Evolutionary conservation across 2,797 vertebrate genomes (phyloP), one percentile per base, ranked within the genome.

Genomic region (Sebastes oblongus): DNA sequence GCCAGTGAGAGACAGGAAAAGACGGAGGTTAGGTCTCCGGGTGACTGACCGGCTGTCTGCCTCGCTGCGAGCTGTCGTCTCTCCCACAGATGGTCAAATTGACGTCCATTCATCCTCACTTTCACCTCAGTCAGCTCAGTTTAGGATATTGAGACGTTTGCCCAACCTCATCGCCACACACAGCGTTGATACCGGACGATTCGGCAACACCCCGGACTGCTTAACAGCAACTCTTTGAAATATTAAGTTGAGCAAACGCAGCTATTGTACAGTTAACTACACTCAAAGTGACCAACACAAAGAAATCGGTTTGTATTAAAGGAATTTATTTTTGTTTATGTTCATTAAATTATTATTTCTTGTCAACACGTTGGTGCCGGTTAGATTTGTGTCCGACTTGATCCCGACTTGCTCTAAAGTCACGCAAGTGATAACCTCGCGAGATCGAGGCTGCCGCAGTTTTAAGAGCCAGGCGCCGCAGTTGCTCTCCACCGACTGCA

Each of bases 1-100:
- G 77, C 71, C 18, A 42, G 55, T 22, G 66, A 65, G 72, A 81
- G 74, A 79, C 61, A 66, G 72, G 16, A 22, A 62, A 69, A 79
- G 77, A 77, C 24, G 10, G 61, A 75, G 80, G 82, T 82, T 58
- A 80, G 62, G 78, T 62, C 68, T 83, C 54, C 62, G 74, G 72
- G 65, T 55, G 79, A 69, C n/a, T 22, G 62, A 78, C 42, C 7
- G 11, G 4, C 74, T 75, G 61, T 68, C 72, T 69, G 72, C 52
- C 72, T 79, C 11, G 0, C 58, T 66, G 74, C 12, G 55, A 77
- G 66, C 72, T 55, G 72, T 71, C 75, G 36, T 73, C 50, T 80
- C 65, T 42, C 70, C 66, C 58, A 62, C 75, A 66, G 78, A 36
- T 55, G 80, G 29, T 79, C 80, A 73, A 58, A 75, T 16, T 46